Conservation (phyloP, 1,140 invertebrate species). For the Venturia canescens region DNA sequence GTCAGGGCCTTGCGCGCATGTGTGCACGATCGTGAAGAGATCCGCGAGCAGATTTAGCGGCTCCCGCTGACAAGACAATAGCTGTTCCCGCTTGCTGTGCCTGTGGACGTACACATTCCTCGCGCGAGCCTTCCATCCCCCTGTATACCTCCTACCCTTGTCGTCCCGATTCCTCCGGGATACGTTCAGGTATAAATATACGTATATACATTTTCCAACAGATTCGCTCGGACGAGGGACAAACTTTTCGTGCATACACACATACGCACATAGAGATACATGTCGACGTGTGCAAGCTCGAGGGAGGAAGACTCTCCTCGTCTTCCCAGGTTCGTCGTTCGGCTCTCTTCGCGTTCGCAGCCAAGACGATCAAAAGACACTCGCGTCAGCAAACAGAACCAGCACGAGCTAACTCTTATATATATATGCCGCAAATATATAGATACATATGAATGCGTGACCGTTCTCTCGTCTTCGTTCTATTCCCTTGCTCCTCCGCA, state of each 20-base stretch:
- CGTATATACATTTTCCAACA: not conserved
- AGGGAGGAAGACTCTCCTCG: not conserved
- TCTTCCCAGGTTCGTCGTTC: slow-evolving; percentile 10
- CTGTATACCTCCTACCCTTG: slow-evolving; percentile 23
- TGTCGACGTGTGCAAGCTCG: not conserved
- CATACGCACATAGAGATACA: not conserved
- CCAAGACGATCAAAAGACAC: slow-evolving; percentile 10
- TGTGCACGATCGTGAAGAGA: slow-evolving; percentile 68
- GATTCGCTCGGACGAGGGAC: slow-evolving; percentile 13
- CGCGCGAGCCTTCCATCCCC: slow-evolving; percentile 54
- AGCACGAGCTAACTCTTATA: not conserved
- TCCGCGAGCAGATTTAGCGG: slow-evolving; percentile 72
- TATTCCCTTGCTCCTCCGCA: not conserved
- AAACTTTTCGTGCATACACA: not conserved
- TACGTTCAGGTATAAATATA: slow-evolving; percentile 22
- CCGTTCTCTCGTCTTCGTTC: slow-evolving; percentile 19
- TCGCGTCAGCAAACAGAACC: not conserved
- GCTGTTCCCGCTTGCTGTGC: slow-evolving; percentile 65
- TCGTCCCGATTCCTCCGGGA: slow-evolving; percentile 32
- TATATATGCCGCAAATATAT: not conserved
- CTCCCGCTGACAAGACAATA: slow-evolving; percentile 73
- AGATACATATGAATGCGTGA: too few species aligned
- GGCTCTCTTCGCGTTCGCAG: slow-evolving; percentile 12
- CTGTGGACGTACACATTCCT: slow-evolving; percentile 66
- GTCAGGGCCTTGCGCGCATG: slow-evolving; percentile 29